These are phyloP conservation scores for Sminthurides aquaticus DNA, from an alignment of 2,888 invertebrate genomes.

Conservation along the genomic window DNA sequence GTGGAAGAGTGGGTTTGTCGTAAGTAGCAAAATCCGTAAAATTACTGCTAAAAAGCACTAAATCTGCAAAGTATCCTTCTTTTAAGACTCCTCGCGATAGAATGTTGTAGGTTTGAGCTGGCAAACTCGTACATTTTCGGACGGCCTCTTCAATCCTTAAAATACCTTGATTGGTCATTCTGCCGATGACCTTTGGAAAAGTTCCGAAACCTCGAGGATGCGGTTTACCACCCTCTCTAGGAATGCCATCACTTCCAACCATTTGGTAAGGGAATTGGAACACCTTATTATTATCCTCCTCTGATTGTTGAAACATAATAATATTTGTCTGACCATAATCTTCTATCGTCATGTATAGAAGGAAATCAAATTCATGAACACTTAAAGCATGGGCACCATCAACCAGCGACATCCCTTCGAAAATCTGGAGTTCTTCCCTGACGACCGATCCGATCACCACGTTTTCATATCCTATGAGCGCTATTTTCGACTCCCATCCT, in stretches of 20 bases:
- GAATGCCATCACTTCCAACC: constrained; percentile 41
- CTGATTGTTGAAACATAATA: constrained; percentile 37
- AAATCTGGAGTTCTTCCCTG: constrained; percentile 21
- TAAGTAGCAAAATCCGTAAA: constrained; percentile 35
- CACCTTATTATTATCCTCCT: constrained; percentile 31
- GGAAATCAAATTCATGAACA: constrained; percentile 32
- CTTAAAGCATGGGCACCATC: constrained; percentile 22
- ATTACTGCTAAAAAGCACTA: constrained; percentile 30
- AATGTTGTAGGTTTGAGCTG: constrained; percentile 34
- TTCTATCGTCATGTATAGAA: constrained; percentile 24
- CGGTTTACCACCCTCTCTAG: constrained; percentile 36
- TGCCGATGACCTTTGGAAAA: constrained; percentile 36
- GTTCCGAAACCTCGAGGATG: constrained; percentile 39
- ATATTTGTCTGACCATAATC: constrained; percentile 39
- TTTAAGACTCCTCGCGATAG: constrained; percentile 29
- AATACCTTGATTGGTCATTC: constrained; percentile 27
- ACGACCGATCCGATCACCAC: constrained; percentile 35
- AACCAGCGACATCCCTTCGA: constrained; percentile 29
- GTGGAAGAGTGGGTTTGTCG: constrained; percentile 30
- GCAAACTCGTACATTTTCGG: constrained; percentile 31
- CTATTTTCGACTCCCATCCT: constrained; percentile 41
- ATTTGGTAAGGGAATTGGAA: constrained; percentile 33
- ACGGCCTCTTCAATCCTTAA: constrained; percentile 39
- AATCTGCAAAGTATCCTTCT: constrained; percentile 32
- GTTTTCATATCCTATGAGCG: constrained; percentile 39